Percentiles rank a stretch among this genome's conserved stretches.
These are phyloP conservation scores for Rhombomys opimus DNA, from an alignment of 2,113 vertebrate genomes.

Conservation along the genomic window DNA sequence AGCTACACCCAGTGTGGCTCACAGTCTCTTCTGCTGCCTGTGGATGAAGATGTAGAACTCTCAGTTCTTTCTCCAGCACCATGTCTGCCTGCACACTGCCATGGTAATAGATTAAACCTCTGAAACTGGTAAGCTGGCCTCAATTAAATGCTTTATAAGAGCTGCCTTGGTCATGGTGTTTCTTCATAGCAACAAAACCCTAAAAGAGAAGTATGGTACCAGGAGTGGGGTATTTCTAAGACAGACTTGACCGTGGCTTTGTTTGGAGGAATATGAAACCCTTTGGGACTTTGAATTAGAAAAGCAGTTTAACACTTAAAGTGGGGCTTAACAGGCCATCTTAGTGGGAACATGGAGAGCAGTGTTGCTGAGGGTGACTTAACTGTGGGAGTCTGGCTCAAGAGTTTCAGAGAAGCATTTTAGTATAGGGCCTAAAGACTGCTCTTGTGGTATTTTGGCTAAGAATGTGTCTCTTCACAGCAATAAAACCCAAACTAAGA, in stretches of 20 bases:
- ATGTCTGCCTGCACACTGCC: background rate
- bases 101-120: background rate
- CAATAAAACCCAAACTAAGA: background rate
- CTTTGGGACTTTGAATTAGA: background rate
- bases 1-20: too few relatives aligned
- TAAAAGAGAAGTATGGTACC: background rate
- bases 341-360: background rate
- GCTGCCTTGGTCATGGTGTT: background rate
- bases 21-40: too few relatives aligned
- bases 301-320: background rate
- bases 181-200: background rate
- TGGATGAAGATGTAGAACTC: too few relatives aligned
- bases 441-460: background rate
- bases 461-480: background rate
- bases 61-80: too few relatives aligned
- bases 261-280: background rate
- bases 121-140: background rate
- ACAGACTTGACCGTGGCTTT: background rate
- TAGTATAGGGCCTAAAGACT: background rate
- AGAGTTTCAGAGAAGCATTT: background rate
- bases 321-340: background rate
- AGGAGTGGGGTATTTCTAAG: background rate
- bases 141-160: background rate
- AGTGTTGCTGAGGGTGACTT: background rate
- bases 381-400: background rate